Evolutionary conservation across 2,113 vertebrate species (phyloP).

Genomic region (Otus sunia): DNA sequence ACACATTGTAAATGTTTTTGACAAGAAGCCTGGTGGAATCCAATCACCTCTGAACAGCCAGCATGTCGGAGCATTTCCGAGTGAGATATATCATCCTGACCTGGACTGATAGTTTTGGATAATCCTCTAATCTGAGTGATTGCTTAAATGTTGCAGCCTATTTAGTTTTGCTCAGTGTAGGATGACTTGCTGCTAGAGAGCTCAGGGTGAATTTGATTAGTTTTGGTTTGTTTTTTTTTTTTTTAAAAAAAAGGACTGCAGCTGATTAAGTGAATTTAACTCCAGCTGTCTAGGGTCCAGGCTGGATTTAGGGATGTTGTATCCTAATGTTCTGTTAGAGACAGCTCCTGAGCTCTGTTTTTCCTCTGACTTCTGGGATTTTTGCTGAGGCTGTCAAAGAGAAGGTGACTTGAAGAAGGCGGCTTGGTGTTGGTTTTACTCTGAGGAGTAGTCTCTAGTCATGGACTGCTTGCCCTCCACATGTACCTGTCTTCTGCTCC

Average conservation of each 20-base stretch:
- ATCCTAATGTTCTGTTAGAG: not conserved
- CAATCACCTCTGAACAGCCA: not conserved
- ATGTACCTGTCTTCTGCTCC: not conserved
- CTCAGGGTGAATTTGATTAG: not conserved
- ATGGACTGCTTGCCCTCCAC: not conserved
- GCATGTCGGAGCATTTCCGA: not conserved
- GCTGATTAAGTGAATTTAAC: not conserved
- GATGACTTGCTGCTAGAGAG: not conserved
- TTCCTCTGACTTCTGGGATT: not conserved
- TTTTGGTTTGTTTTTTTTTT: not conserved
- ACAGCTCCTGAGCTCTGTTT: not conserved
- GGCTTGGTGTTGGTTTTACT: accelerated
- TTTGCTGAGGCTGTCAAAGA: not conserved
- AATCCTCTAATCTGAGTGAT: constrained; percentile 21
- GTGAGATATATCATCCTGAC: not conserved
- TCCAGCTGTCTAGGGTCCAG: not conserved
- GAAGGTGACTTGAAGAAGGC: not conserved
- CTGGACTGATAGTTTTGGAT: not conserved
- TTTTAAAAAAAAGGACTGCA: not conserved
- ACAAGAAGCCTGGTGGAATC: not conserved
- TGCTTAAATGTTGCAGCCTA: not conserved
- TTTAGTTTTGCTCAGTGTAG: not conserved
- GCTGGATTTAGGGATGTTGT: not conserved
- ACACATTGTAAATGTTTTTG: not conserved
- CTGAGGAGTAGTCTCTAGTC: not conserved